Percentiles rank a stretch among this genome's conserved stretches.
Conservation (phyloP, 2,888 invertebrate genomes). For the Tetrapedia diversipes region DNA sequence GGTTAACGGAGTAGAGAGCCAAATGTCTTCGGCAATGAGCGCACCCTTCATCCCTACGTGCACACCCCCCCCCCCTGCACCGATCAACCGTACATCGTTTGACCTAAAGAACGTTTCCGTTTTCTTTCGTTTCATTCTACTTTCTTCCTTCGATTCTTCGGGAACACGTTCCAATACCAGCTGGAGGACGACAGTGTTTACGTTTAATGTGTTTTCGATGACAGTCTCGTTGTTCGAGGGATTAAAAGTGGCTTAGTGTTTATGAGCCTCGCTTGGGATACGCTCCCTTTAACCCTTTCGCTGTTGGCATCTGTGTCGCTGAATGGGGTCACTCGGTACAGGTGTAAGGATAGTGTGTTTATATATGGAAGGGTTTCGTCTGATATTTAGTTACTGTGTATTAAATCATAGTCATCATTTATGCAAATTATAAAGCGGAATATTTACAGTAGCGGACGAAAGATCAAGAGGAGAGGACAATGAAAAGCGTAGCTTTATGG, state of each 20-base stretch:
- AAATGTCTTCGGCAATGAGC: slow-evolving; percentile 70
- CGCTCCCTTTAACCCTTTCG: too few species aligned
- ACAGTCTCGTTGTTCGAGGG: neutral
- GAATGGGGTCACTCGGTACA: too few species aligned
- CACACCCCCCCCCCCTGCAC: slow-evolving; percentile 1
- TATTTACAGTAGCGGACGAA: too few species aligned
- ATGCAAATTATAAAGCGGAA: too few species aligned
- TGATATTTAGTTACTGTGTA: too few species aligned
- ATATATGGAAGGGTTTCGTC: too few species aligned
- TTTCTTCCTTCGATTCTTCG: neutral
- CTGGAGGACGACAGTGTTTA: neutral
- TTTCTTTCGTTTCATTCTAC: neutral
- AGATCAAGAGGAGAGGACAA: too few species aligned
- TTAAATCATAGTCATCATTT: too few species aligned
- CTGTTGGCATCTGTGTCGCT: too few species aligned
- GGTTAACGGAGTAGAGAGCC: slow-evolving; percentile 71
- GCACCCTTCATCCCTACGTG: slow-evolving; percentile 14
- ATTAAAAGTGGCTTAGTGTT: slow-evolving; percentile 10
- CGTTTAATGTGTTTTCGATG: slow-evolving; percentile 8
- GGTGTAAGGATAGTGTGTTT: too few species aligned
- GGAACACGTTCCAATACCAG: neutral
- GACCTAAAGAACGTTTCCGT: neutral
- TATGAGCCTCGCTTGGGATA: too few species aligned
- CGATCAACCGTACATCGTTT: neutral
- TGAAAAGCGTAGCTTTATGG: too few species aligned